Evolutionary conservation across 2,797 vertebrate species (phyloP), one percentile per base, ranked within the genome.

Genomic region (Falco novaeseelandiae): DNA sequence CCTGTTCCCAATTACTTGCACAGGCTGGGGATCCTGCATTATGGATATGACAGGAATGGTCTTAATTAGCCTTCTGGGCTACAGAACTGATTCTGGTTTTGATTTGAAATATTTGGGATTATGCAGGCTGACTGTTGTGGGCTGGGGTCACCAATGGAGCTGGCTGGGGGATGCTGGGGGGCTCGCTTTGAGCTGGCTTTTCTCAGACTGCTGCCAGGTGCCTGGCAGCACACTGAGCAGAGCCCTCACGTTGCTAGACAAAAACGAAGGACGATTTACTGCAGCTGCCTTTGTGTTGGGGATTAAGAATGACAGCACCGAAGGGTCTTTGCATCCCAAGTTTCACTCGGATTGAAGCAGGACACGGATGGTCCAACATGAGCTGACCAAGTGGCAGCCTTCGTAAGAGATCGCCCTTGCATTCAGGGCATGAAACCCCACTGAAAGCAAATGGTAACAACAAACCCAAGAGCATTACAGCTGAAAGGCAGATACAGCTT

Each of bases 11-110:
- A 96, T 92, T 90, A 96, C 73, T 62, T 3, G 57, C 19, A 5
- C 85, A 61, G 82, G 52, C 82, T 87, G 77, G 77, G 83, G 87
- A 97, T 95, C 66, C 86, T 40, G 89, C 66, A 1, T 59, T 7
- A 32, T 76, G 94, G 86, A 84, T 61, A 76, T 6, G 70, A 71
- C 63, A 69, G 88, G 86, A 94, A 84, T 97, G 97, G 94, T 92
- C 95, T 85, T 72, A 82, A 96, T 96, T 97, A 96, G 79, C 93
- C 83, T 92, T 84, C 89, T 44, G 85, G 85, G 94, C 91, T 95
- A 26, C 83, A 93, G 83, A 72, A 26, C 34, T 27, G 83, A 30
- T 84, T 44, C 93, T 96, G 96, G 87, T 57, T 89, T 92, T 96
- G 87, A 96, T 97, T 94, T 90, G 83, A 72, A 77, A 59, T 87